A percentile compares a stretch with the other conserved stretches of the same genome.
These are phyloP conservation scores for Seriola aureovittata DNA, from an alignment of 2,113 vertebrate species.

Conservation along the genomic window DNA sequence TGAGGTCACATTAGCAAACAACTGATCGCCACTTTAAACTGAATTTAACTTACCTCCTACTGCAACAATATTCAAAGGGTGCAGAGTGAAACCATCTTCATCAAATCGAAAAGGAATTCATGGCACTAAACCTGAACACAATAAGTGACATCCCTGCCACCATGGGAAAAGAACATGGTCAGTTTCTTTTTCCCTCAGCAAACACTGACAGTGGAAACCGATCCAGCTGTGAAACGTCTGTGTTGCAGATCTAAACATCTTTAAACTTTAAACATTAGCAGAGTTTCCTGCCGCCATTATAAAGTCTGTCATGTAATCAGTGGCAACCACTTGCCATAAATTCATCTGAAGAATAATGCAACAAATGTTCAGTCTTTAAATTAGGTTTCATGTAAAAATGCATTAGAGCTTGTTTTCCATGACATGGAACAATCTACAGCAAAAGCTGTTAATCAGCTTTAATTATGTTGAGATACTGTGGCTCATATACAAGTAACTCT, in stretches of 20 bases:
- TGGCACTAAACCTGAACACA: neutral
- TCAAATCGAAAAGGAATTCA: slow-evolving; percentile 2
- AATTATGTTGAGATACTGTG: neutral
- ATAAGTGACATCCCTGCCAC: neutral
- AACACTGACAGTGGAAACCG: slow-evolving; percentile 22
- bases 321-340: neutral
- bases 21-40: slow-evolving; percentile 1
- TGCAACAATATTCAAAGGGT: neutral
- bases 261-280: slow-evolving; percentile 38
- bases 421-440: neutral
- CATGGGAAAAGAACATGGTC: neutral
- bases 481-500: neutral
- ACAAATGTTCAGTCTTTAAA: neutral
- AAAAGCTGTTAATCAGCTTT: neutral
- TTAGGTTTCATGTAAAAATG: neutral
- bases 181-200: neutral
- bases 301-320: neutral
- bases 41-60: neutral
- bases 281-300: slow-evolving; percentile 1
- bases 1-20: slow-evolving; percentile 24
- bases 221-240: slow-evolving; percentile 60
- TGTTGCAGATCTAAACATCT: slow-evolving; percentile 39
- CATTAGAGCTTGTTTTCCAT: neutral
- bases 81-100: neutral
- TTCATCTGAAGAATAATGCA: neutral